Conservation (phyloP, 2,888 invertebrate genomes). For the Drosophila barbarae region DNA sequence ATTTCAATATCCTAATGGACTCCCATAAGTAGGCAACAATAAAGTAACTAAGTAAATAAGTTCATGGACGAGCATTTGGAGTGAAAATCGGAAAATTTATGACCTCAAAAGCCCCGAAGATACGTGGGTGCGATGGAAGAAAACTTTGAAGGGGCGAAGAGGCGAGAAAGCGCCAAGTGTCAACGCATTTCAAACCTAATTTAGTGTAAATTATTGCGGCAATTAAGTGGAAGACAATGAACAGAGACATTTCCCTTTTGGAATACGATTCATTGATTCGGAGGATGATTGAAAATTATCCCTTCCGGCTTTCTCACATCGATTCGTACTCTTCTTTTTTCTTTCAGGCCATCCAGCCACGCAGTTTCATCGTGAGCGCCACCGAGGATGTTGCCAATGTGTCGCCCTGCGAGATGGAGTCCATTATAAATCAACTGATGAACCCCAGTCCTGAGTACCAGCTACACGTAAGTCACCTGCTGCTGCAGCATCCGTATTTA, state of each 20-base stretch:
- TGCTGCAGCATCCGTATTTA: conserved; percentile 22
- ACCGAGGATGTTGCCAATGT: conserved; percentile 75
- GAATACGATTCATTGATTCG: conserved; percentile 1
- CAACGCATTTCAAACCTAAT: conserved; percentile 59
- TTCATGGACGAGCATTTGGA: background rate
- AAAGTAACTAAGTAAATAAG: conserved; percentile 42
- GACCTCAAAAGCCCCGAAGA: conserved; percentile 9
- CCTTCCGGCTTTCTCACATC: conserved; percentile 1
- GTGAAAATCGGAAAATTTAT: conserved; percentile 11
- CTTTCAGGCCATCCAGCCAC: conserved; percentile 75
- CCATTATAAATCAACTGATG: conserved; percentile 78
- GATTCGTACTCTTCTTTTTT: background rate
- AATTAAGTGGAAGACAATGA: conserved; percentile 40
- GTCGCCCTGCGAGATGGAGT: conserved; percentile 78
- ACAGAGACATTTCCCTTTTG: background rate
- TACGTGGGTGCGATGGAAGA: background rate
- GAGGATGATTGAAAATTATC: conserved; percentile 43
- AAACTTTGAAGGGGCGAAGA: conserved; percentile 8
- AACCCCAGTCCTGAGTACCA: conserved; percentile 79
- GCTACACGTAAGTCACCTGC: conserved; percentile 77
- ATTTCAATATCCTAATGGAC: conserved; percentile 32
- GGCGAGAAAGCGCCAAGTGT: conserved; percentile 48
- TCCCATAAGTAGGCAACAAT: conserved; percentile 45
- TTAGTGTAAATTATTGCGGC: conserved; percentile 56
- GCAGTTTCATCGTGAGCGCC: conserved; percentile 59